A percentile compares a stretch with the other conserved stretches of the same genome.
phyloP scores from a whole-genome alignment of 2,888 invertebrate genomes.

The Philopedon plagiatum region DNA sequence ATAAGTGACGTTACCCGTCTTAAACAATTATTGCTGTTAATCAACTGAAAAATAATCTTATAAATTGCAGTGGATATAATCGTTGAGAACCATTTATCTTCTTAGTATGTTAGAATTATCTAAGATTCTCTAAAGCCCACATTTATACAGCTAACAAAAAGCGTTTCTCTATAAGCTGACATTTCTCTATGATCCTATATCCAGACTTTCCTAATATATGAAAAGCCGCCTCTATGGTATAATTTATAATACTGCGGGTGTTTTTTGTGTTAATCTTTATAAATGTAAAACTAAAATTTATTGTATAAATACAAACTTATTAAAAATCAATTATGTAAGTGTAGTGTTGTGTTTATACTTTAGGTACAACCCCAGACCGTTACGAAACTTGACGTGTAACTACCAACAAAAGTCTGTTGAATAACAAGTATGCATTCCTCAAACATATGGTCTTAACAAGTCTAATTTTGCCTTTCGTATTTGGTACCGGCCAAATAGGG shows the following conservation, averaged over 20 bases:
- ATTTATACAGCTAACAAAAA: conserved; percentile 8
- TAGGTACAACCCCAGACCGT: conserved; percentile 12
- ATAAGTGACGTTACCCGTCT: too few species aligned
- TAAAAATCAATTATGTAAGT: not conserved
- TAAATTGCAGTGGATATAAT: not conserved
- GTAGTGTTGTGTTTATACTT: not conserved
- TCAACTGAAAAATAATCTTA: not conserved
- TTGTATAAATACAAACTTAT: too few species aligned
- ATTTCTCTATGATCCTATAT: too few species aligned
- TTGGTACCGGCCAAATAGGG: conserved; percentile 41
- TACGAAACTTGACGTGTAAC: conserved; percentile 27
- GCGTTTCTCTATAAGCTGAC: not conserved
- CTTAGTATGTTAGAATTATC: not conserved
- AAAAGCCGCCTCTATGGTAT: not conserved
- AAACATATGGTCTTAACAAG: conserved; percentile 47
- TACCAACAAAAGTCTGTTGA: conserved; percentile 24
- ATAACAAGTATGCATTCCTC: conserved; percentile 29
- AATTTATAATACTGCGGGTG: too few species aligned
- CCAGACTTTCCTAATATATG: not conserved
- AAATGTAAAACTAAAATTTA: too few species aligned
- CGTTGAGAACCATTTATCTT: not conserved
- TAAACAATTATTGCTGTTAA: too few species aligned
- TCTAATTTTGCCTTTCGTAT: conserved; percentile 38
- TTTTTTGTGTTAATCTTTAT: too few species aligned
- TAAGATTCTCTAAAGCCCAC: conserved; percentile 1